These are phyloP conservation scores for Scolopax rusticola DNA, from an alignment of 2,797 vertebrate genomes.

Conservation along the genomic window DNA sequence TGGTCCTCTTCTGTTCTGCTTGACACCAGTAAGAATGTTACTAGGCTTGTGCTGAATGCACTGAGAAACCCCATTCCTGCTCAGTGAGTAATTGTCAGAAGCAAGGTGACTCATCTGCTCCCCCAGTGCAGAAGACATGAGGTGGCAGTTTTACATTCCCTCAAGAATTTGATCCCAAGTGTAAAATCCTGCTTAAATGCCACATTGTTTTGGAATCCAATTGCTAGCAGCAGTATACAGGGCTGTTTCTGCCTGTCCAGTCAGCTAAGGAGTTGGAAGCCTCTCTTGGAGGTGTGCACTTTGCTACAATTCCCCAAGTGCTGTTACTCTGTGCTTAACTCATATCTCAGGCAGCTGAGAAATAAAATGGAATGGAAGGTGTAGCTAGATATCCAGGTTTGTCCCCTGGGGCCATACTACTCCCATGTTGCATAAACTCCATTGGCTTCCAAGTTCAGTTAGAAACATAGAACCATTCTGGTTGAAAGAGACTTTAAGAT, in stretches of 20 bases:
- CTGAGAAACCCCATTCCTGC: neutral
- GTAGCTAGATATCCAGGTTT: neutral
- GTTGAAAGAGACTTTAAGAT: neutral
- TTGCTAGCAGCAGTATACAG: neutral
- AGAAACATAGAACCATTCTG: neutral
- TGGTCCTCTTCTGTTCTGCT: neutral
- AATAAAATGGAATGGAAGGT: neutral
- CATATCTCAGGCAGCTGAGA: neutral
- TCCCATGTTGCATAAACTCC: neutral
- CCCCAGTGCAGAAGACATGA: neutral
- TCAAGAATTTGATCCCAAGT: neutral
- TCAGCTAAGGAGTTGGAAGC: neutral
- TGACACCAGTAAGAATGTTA: neutral
- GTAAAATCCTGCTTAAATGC: neutral
- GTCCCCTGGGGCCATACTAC: neutral
- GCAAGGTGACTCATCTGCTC: neutral
- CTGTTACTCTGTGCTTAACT: neutral
- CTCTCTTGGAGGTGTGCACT: neutral
- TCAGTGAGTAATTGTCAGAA: neutral
- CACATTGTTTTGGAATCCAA: accelerated
- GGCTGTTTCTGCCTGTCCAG: neutral
- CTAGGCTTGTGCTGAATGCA: neutral
- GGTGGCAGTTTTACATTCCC: neutral
- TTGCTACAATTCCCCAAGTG: neutral
- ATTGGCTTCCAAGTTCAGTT: neutral